Evolutionary conservation across 2,113 vertebrate genomes (phyloP).

Genomic region (Anolis carolinensis): DNA sequence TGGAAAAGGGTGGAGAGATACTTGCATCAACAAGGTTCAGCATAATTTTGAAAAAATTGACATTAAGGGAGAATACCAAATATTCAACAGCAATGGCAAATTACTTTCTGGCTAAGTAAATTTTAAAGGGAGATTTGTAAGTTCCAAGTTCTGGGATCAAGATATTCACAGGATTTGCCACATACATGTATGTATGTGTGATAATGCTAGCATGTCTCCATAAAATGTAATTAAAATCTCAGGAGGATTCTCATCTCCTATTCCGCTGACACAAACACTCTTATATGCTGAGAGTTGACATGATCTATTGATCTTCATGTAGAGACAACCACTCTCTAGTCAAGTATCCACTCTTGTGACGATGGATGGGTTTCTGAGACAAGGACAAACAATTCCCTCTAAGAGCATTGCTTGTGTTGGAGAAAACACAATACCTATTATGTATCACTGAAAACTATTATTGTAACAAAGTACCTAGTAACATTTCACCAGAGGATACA

Average conservation of each 20-base stretch:
- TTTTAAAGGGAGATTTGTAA: neutral
- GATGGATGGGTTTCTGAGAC: slow-evolving; percentile 41
- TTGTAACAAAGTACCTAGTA: slow-evolving; percentile 64
- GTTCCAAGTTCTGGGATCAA: neutral
- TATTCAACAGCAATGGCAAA: neutral
- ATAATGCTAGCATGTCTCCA: neutral
- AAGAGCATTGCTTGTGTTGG: slow-evolving; percentile 41
- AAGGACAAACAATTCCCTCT: slow-evolving; percentile 59
- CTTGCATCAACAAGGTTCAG: neutral
- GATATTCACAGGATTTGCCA: neutral
- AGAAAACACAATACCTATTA: slow-evolving; percentile 69
- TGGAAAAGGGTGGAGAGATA: neutral
- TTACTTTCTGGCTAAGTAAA: neutral
- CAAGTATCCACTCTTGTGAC: slow-evolving; percentile 58
- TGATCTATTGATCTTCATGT: slow-evolving; percentile 55
- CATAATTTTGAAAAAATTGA: neutral
- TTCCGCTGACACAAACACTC: fast-evolving
- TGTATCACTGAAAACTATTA: slow-evolving; percentile 67
- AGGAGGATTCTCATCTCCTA: neutral
- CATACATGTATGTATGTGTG: neutral
- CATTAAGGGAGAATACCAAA: neutral
- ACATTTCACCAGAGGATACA: slow-evolving; percentile 68
- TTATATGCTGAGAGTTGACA: slow-evolving; percentile 45
- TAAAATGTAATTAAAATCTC: slow-evolving; percentile 11
- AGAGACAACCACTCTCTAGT: slow-evolving; percentile 55